Conservation (phyloP, 2,113 vertebrate species). For the Anarrhichthys ocellatus region DNA sequence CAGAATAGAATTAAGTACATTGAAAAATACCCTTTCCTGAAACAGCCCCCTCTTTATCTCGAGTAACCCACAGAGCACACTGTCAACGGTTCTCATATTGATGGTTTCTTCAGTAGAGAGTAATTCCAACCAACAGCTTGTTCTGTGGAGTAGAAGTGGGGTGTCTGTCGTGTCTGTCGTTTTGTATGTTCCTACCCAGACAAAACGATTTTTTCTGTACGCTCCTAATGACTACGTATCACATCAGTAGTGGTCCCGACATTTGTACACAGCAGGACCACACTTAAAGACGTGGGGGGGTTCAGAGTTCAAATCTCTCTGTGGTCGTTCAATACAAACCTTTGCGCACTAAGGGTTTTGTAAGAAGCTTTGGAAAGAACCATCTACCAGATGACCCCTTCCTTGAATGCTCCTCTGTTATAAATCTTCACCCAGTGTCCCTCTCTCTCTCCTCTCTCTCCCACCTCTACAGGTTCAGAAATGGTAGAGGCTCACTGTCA, state of each 20-base stretch:
- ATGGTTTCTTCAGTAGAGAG: constrained; percentile 5
- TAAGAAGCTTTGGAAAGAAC: constrained; percentile 9
- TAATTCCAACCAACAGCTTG: background rate
- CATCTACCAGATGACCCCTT: background rate
- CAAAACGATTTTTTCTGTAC: background rate
- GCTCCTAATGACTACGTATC: constrained; percentile 2
- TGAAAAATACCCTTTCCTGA: background rate
- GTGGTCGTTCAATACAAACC: constrained; percentile 5
- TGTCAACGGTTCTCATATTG: constrained; percentile 11
- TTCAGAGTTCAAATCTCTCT: constrained; percentile 16
- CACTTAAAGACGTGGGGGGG: background rate
- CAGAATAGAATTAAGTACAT: background rate
- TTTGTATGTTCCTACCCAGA: background rate
- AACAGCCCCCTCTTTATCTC: background rate
- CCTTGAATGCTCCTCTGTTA: background rate
- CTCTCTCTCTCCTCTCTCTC: background rate
- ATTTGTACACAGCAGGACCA: background rate
- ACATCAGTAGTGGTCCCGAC: background rate
- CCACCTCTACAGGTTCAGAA: constrained; percentile 87
- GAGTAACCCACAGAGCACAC: background rate
- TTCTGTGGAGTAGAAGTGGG: constrained; percentile 16
- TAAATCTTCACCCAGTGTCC: background rate
- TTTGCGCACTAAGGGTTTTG: background rate
- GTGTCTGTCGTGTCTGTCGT: background rate
- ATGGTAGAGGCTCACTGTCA: constrained; percentile 96